These are phyloP conservation scores for Drosophila serrata DNA, from an alignment of 1,140 invertebrate species.

Conservation along the genomic window DNA sequence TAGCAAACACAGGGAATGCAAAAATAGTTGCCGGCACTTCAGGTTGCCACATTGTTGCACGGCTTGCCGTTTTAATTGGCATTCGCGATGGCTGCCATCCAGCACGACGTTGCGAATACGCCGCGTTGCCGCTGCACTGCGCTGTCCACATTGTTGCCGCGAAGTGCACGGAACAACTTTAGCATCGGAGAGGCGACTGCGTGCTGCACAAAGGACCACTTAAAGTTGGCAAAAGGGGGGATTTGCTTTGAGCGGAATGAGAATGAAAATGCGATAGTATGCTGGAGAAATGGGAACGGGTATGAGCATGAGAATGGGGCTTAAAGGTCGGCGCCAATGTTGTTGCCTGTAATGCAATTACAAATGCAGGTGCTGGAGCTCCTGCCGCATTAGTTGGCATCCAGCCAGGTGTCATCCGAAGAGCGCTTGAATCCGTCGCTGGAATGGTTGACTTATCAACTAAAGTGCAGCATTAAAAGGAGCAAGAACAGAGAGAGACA, in stretches of 20 bases:
- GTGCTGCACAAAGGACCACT: conserved; percentile 74
- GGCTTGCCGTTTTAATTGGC: conserved; percentile 76
- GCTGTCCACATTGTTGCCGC: conserved; percentile 62
- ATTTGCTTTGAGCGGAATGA: conserved; percentile 69
- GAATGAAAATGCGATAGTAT: conserved; percentile 23
- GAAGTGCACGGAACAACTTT: conserved; percentile 49
- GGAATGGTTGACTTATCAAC: conserved; percentile 78
- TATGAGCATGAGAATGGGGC: conserved; percentile 5
- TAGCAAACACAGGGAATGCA: conserved; percentile 40
- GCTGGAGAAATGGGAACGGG: not conserved
- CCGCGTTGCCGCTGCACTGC: conserved; percentile 33
- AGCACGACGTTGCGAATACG: conserved; percentile 55
- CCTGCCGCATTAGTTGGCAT: conserved; percentile 38
- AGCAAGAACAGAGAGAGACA: conserved; percentile 20
- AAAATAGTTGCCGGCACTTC: conserved; percentile 65
- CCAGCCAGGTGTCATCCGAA: conserved; percentile 58
- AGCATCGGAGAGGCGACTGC: conserved; percentile 22
- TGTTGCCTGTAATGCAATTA: conserved; percentile 72
- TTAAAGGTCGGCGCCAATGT: conserved; percentile 44
- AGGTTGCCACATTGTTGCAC: conserved; percentile 70
- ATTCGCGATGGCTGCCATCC: conserved; percentile 49
- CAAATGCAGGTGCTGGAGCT: conserved; percentile 57
- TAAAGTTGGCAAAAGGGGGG: conserved; percentile 62
- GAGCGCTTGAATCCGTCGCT: conserved; percentile 22
- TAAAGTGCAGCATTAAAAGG: conserved; percentile 79